Evolutionary conservation across 2,113 vertebrate genomes (phyloP).

Genomic region (Alaudala cheleensis): DNA sequence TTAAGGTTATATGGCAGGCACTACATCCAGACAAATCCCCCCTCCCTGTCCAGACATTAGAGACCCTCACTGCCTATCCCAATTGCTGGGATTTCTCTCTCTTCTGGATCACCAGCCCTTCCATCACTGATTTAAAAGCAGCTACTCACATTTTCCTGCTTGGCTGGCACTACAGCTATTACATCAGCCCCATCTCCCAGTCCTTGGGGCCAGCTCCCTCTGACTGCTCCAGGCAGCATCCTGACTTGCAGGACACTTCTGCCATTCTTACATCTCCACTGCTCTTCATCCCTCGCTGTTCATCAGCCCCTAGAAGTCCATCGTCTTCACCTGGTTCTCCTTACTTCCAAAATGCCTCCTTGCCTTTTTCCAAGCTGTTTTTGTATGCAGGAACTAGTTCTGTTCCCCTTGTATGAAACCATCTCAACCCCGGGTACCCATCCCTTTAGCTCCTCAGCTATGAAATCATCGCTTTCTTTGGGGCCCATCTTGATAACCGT

Average conservation of each 20-base stretch:
- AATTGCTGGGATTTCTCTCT: neutral
- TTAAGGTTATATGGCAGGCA: neutral
- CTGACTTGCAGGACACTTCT: neutral
- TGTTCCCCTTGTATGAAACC: neutral
- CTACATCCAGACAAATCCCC: neutral
- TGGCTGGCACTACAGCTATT: neutral
- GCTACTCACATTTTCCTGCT: neutral
- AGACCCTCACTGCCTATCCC: neutral
- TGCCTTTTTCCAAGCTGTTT: neutral
- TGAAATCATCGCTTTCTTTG: neutral
- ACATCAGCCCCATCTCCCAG: constrained; percentile 42
- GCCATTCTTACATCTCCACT: neutral
- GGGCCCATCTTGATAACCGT: neutral
- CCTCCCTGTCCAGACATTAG: neutral
- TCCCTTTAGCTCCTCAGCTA: neutral
- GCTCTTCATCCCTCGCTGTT: neutral
- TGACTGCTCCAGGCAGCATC: neutral
- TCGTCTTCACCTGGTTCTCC: neutral
- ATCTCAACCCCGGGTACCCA: neutral
- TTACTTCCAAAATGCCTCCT: neutral
- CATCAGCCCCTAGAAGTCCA: neutral
- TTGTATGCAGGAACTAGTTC: neutral
- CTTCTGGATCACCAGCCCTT: neutral
- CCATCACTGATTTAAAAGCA: neutral
- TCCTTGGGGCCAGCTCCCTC: neutral